Evolutionary conservation across 1,140 invertebrate species (phyloP), one percentile per base, ranked within the genome.

Genomic region (Centruroides vittatus): DNA sequence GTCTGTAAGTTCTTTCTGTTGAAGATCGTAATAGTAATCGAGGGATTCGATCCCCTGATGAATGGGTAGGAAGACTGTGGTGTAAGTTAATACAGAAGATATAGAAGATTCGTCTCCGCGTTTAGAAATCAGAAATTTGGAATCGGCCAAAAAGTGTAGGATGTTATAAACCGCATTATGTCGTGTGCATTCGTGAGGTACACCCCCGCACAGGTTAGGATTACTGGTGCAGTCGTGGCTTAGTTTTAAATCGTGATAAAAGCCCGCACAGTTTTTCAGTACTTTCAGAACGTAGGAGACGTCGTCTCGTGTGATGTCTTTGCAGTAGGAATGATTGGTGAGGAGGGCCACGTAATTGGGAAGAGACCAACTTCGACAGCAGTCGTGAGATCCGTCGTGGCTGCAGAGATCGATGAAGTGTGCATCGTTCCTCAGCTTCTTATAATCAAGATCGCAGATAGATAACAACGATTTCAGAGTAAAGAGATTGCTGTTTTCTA

Each of bases 301-400:
- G 79, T 95, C 89, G 55, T 81, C 73, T 62, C 79, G 73, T 71
- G 79, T 71, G 60, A 80, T 81, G 67, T 84, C 81, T 67, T 84
- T 78, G 75, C 93, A 96, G 51, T 84, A 84, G 55, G 81, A 81
- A 69, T 84, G 84, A 70, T 89, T 88, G 23, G 81, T 81, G 56
- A 94, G 78, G 66, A 89, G 75, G 61, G 89, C 85, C 67, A 94
- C 82, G 71, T 93, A 96, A 75, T 93, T 95, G 56, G 86, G 84
- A 61, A 95, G 77, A 55, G 89, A 91, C 90, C 92, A 94, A 55
- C 86, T 84, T 47, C 81, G 82, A 71, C 93, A 96, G 71, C 92
- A 95, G 59, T 53, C 69, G 70, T 57, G 64, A 58, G 75, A 70
- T 54, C 73, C 68, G 46, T 75, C 80, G 70, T 58, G 35, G 34